A percentile compares a stretch with the other conserved stretches of the same genome.
phyloP scores from a whole-genome alignment of 2,797 vertebrate species.

The Microctenopoma lineatum region DNA sequence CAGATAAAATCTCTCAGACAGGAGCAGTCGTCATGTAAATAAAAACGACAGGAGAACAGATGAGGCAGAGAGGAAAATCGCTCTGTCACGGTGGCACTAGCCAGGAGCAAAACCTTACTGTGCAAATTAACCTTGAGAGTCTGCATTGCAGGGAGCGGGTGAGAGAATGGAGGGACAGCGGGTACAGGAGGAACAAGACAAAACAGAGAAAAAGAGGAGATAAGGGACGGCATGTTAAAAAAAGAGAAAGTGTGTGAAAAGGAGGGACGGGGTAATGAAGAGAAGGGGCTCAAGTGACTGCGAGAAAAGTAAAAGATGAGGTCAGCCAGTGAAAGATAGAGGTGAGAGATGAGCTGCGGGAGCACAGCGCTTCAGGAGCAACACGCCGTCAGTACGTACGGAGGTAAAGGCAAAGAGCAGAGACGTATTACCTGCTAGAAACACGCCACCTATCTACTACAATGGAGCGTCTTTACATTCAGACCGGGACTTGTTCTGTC shows the following conservation, averaged over 20 bases:
- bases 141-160: constrained; percentile 77
- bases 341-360: constrained; percentile 5
- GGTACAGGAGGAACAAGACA: constrained; percentile 15
- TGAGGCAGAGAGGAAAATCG: constrained; percentile 54
- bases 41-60: constrained; percentile 35
- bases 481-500: constrained; percentile 1
- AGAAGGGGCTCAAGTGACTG: constrained; percentile 7
- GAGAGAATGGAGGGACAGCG: constrained; percentile 42
- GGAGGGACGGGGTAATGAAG: constrained; percentile 19
- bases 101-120: constrained; percentile 76
- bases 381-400: neutral
- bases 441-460: neutral
- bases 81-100: constrained; percentile 66
- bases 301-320: constrained; percentile 29
- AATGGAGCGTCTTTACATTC: neutral
- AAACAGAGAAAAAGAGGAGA: constrained; percentile 44
- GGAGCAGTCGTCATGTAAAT: constrained; percentile 15
- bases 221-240: constrained; percentile 33
- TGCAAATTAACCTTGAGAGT: constrained; percentile 85
- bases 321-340: constrained; percentile 26
- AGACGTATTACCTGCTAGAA: neutral
- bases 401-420: constrained; percentile 1
- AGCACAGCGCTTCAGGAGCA: constrained; percentile 1
- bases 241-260: neutral
- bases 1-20: neutral